Evolutionary conservation across 2,797 vertebrate species (phyloP).

Genomic region (Acipenser oxyrinchus): DNA sequence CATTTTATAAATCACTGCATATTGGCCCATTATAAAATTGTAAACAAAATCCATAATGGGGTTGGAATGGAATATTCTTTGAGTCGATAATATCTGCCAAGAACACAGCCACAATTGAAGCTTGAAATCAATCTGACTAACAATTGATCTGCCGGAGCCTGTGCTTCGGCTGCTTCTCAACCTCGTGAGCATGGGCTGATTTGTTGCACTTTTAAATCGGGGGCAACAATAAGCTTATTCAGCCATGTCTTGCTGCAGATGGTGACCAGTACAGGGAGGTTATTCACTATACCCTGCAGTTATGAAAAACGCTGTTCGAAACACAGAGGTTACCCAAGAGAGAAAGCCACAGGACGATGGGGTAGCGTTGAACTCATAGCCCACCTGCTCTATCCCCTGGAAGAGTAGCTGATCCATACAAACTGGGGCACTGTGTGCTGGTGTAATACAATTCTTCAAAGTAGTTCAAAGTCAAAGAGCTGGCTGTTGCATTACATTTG

Average conservation of each 20-base stretch:
- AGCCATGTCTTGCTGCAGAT: constrained; percentile 29
- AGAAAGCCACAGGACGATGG: constrained; percentile 13
- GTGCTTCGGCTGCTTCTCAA: constrained; percentile 22
- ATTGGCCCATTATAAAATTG: constrained; percentile 47
- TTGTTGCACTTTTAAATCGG: constrained; percentile 10
- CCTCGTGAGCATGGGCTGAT: constrained; percentile 22
- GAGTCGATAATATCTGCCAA: too few species aligned
- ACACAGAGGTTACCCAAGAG: constrained; percentile 24
- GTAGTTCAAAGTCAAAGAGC: constrained; percentile 24
- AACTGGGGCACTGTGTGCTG: constrained; percentile 13
- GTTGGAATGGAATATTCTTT: neutral
- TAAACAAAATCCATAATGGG: constrained; percentile 27
- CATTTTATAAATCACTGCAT: constrained; percentile 40
- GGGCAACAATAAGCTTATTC: constrained; percentile 23
- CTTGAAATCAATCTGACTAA: constrained; percentile 11
- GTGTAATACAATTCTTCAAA: constrained; percentile 18
- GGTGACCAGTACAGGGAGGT: constrained; percentile 21
- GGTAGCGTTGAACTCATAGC: constrained; percentile 22
- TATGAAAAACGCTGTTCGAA: constrained; percentile 12
- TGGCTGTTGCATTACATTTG: neutral
- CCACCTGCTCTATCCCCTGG: constrained; percentile 25
- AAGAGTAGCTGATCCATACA: neutral
- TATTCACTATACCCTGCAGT: constrained; percentile 4
- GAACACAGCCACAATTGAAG: neutral
- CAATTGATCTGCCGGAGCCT: constrained; percentile 17